Conservation (phyloP, 2,797 vertebrate species). For the Manis crassicaudata region DNA sequence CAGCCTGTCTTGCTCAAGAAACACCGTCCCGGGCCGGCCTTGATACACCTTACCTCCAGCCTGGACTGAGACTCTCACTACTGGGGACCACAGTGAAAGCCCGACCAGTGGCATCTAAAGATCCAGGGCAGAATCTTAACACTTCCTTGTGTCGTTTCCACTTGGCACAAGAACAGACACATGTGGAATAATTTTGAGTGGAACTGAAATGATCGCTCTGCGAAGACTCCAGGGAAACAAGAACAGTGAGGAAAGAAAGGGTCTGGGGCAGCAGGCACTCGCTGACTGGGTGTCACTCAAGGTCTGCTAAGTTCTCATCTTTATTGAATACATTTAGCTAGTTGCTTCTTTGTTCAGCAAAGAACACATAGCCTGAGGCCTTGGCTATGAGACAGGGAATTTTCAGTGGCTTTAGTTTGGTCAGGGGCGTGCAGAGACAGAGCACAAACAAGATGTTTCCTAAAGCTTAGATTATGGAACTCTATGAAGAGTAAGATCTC, state of each 20-base stretch:
- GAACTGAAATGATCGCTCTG: neutral
- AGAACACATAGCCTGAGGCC: neutral
- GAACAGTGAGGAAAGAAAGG: neutral
- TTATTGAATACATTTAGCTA: neutral
- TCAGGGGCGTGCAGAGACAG: neutral
- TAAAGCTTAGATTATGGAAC: neutral
- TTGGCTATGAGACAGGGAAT: too few relatives aligned
- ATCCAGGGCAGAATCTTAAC: neutral
- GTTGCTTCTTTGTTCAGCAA: neutral
- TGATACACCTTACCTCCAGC: neutral
- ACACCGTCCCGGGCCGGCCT: neutral
- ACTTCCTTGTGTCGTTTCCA: neutral
- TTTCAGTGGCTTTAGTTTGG: neutral
- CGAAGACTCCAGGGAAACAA: neutral
- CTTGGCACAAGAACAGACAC: neutral
- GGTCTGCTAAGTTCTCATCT: fast-evolving
- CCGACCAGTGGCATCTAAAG: neutral
- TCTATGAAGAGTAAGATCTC: neutral
- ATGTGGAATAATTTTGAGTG: neutral
- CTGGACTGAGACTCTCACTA: neutral
- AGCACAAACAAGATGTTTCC: neutral
- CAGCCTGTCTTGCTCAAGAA: neutral
- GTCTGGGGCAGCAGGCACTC: neutral
- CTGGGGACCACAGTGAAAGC: neutral
- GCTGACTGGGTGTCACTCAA: neutral